A percentile compares a stretch with the other conserved stretches of the same genome.
Evolutionary conservation across 2,113 vertebrate species (phyloP).

Genomic region (Panurus biarmicus): DNA sequence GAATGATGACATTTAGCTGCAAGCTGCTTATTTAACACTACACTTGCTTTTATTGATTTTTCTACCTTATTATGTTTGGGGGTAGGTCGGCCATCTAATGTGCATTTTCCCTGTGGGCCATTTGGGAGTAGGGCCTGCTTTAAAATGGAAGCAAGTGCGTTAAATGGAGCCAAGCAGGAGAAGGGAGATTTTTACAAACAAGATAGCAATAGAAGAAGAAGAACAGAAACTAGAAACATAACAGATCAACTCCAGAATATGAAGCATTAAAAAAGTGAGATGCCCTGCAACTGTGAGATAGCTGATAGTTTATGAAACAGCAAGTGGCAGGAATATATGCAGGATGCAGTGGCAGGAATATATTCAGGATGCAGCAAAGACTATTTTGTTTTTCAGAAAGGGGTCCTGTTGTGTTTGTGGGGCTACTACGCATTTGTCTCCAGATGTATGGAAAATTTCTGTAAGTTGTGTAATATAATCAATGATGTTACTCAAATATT

Average conservation of each 20-base stretch:
- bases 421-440: background rate
- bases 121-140: background rate
- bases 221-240: background rate
- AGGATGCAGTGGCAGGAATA: background rate
- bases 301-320: background rate
- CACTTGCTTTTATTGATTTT: background rate
- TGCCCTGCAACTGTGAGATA: background rate
- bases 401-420: background rate
- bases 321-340: background rate
- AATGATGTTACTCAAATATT: background rate
- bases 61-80: background rate
- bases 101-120: fast-evolving
- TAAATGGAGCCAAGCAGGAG: background rate
- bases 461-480: background rate
- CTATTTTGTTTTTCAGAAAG: background rate
- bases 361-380: background rate
- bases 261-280: background rate
- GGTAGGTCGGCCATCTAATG: background rate
- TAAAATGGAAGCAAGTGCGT: background rate
- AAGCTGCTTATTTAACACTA: background rate
- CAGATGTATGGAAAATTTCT: background rate
- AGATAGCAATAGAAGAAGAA: background rate
- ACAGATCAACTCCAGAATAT: background rate
- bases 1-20: background rate
- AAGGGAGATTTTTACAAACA: background rate